Base-by-base conservation (phyloP, 2,797 vertebrate genomes). In the Gallinago solitaria region DNA sequence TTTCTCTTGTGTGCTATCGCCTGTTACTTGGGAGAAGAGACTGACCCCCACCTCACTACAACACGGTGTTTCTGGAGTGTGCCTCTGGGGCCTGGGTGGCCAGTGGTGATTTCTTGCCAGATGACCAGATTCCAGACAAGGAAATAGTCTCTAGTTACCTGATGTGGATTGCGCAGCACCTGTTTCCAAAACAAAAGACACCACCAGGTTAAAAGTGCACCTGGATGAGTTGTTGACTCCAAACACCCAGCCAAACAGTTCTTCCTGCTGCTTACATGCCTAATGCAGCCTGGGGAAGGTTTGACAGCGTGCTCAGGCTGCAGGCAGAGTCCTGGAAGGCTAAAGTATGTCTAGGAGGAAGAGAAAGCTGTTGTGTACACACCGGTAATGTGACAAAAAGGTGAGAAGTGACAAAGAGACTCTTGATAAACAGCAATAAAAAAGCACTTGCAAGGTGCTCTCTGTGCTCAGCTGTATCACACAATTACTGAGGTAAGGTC, bases 121-220 rank as follows among this genome's bases (percentile, higher is more conserved):
- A 2, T 7, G 7, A 43, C 8, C 1, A 2, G 5, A 8, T 6
- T 5, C 23, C n/a, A 1, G 50, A 2, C 1, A 5, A 9, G 69
- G 35, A 20, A 19, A 20, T 3, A 3, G 16, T 3, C 24, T 56
- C 18, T 4, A 7, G 16, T n/a, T 23, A 0, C 30, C 65, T 10
- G 51, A 1, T 33, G 11, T 3, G 84, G 11, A 3, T 32, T 5
- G 5, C 61, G 3, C 54, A 5, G 45, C 41, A 37, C 33, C 35
- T 41, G 35, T 20, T 71, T 27, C 45, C 30, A 9, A 60, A 41
- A 24, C 1, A 4, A 51, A 61, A n/a, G 53, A 7, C 69, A 24
- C 20, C 10, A 5, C 11, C 12, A 8, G 48, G 65, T 47, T 56
- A 39, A 14, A 80, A 56, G 39, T 16, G 47, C 9, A 7, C 12